These are phyloP conservation scores for Margarornis squamiger DNA, from an alignment of 2,797 vertebrate species.

Conservation along the genomic window DNA sequence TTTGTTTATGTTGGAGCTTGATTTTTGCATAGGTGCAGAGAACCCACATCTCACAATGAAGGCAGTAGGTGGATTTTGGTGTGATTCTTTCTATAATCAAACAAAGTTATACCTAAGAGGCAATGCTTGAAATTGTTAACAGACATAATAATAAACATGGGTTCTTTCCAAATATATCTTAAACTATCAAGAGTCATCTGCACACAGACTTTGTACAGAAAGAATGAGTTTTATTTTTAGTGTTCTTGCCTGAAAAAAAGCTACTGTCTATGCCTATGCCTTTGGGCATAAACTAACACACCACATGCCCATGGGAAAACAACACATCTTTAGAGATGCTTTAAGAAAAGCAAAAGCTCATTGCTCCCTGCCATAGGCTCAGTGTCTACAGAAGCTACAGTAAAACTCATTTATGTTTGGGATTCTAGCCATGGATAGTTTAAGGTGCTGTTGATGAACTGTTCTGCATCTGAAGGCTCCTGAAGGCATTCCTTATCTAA, in stretches of 20 bases:
- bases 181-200: neutral
- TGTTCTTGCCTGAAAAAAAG: neutral
- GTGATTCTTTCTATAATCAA: neutral
- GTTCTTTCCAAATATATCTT: neutral
- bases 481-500: neutral
- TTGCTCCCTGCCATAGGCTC: neutral
- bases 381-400: neutral
- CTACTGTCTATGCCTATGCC: neutral
- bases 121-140: neutral
- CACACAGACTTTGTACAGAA: neutral
- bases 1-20: neutral
- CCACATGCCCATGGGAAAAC: neutral
- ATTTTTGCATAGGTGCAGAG: neutral
- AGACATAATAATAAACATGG: neutral
- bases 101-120: neutral
- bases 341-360: neutral
- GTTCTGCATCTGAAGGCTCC: neutral
- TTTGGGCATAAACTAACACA: neutral
- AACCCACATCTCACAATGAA: neutral
- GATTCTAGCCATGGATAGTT: neutral
- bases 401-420: neutral
- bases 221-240: neutral
- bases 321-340: neutral
- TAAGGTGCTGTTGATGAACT: slow-evolving; percentile 12
- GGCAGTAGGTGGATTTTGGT: neutral